A percentile compares a stretch with the other conserved stretches of the same genome.
phyloP scores from a whole-genome alignment of 2,888 invertebrate species.

The Mesorhabditis spiculigera region DNA sequence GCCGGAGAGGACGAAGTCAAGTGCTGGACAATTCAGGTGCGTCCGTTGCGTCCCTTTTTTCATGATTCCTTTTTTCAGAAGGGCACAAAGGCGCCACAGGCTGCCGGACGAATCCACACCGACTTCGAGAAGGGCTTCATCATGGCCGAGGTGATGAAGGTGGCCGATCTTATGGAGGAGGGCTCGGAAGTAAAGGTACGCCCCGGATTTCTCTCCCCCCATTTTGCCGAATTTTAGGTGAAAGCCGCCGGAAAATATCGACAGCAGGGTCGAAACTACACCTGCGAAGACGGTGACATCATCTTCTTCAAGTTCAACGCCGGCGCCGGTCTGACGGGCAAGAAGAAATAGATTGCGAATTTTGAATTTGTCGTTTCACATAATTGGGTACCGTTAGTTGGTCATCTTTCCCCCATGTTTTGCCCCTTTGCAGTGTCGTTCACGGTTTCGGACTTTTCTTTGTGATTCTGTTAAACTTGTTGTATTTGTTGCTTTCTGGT shows the following conservation, averaged over 20 bases:
- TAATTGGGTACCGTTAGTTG: too few relatives aligned
- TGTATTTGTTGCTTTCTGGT: too few relatives aligned
- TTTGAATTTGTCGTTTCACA: too few relatives aligned
- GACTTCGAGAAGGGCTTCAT: slow-evolving; percentile 99
- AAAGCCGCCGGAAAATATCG: slow-evolving; percentile 93
- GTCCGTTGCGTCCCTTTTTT: slow-evolving; percentile 8
- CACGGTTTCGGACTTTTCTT: too few relatives aligned
- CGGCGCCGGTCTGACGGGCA: slow-evolving; percentile 78
- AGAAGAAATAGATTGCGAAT: slow-evolving; percentile 66
- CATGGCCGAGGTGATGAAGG: slow-evolving; percentile 79
- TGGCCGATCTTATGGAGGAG: slow-evolving; percentile 89
- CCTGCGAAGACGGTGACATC: slow-evolving; percentile 96
- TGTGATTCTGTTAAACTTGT: too few relatives aligned
- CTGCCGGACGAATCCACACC: slow-evolving; percentile 95
- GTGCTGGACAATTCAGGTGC: slow-evolving; percentile 96
- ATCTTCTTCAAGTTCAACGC: slow-evolving; percentile 99
- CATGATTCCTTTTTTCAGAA: slow-evolving; percentile 68
- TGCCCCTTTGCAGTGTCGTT: too few relatives aligned
- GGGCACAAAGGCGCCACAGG: slow-evolving; percentile 96
- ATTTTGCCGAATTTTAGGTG: slow-evolving; percentile 25
- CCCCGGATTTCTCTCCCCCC: slow-evolving; percentile 2
- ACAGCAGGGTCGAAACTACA: slow-evolving; percentile 94
- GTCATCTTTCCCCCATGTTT: too few relatives aligned
- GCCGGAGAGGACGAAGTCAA: slow-evolving; percentile 96
- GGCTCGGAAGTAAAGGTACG: slow-evolving; percentile 87